Evolutionary conservation across 2,113 vertebrate species (phyloP), one percentile per base, ranked within the genome.

Genomic region (Struthidea cinerea): DNA sequence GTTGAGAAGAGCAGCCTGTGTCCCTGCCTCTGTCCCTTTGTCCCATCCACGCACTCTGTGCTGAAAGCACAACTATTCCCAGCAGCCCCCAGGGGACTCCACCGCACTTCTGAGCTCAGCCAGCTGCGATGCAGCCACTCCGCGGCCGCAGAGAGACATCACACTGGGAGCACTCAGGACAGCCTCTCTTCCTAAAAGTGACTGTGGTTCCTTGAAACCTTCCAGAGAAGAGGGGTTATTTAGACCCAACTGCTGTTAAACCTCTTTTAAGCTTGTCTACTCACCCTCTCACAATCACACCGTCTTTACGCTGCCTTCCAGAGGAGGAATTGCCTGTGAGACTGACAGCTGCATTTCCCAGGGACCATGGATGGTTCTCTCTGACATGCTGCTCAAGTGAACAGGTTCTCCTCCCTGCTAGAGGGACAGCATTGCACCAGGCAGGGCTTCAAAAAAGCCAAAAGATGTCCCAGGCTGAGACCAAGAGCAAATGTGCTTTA

Each of bases 81-180:
- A 56, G 94, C 96, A 94, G 93, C 93, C 93, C 95, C 93, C 91
- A 82, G 95, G 87, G 95, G 93, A 96, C 94, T 94, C 93, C 93
- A 76, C 32, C 13, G 76, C 95, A 10, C 94, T 87, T 33, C 60
- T 3, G 60, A 91, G 90, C 19, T 3, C 73, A 70, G 93, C 9
- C 93, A 88, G 95, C 89, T 88, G 94, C 22, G 26, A 27, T 35
- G 85, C 92, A 93, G 94, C 85, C 53, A 1, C 90, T 35, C 84
- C 2, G 84, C 67, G n/a, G 53, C 85, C 1, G 3, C 87, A 42
- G 11, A 7, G 47, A 71, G 41, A 53, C 27, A 85, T 14, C 84
- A 37, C 64, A 37, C 73, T 15, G 27, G 33, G 69, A 81, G 61
- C 68, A 9, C 80, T 47, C 56, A 1, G 90, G 49, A 89, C 53